These are phyloP conservation scores for Ametastegia equiseti DNA, from an alignment of 2,888 invertebrate genomes.

Conservation along the genomic window DNA sequence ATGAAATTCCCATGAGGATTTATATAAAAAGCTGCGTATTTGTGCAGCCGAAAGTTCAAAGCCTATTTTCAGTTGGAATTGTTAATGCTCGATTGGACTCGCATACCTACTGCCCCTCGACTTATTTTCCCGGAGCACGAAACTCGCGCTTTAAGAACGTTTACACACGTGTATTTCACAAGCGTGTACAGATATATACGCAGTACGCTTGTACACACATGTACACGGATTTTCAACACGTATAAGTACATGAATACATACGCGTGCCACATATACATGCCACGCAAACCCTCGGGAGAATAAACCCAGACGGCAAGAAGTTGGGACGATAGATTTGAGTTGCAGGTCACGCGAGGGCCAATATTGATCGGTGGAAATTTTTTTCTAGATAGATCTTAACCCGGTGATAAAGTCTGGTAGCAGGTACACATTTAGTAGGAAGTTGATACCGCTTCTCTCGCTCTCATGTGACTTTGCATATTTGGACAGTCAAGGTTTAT, in stretches of 20 bases:
- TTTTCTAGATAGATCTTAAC: constrained; percentile 29
- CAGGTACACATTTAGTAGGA: background rate
- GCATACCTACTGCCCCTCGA: background rate
- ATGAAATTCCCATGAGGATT: background rate
- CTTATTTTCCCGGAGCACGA: background rate
- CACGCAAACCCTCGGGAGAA: background rate
- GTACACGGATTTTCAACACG: background rate
- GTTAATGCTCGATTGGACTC: constrained; percentile 28
- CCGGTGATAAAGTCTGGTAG: background rate
- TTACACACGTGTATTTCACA: background rate
- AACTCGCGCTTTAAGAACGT: background rate
- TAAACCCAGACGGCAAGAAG: constrained; percentile 33
- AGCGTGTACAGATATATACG: background rate
- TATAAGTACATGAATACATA: background rate
- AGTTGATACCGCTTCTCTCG: background rate
- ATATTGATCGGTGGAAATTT: constrained; percentile 32
- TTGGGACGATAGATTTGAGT: constrained; percentile 29
- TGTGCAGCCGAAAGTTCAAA: background rate
- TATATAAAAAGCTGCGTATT: background rate
- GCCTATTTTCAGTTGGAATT: background rate
- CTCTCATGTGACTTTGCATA: background rate
- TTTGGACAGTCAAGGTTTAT: background rate
- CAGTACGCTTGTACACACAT: background rate
- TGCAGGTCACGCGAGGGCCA: constrained; percentile 37
- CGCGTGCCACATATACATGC: background rate